A percentile compares a stretch with the other conserved stretches of the same genome.
phyloP scores from a whole-genome alignment of 2,888 invertebrate genomes.

The Drosophila hamatofila region DNA sequence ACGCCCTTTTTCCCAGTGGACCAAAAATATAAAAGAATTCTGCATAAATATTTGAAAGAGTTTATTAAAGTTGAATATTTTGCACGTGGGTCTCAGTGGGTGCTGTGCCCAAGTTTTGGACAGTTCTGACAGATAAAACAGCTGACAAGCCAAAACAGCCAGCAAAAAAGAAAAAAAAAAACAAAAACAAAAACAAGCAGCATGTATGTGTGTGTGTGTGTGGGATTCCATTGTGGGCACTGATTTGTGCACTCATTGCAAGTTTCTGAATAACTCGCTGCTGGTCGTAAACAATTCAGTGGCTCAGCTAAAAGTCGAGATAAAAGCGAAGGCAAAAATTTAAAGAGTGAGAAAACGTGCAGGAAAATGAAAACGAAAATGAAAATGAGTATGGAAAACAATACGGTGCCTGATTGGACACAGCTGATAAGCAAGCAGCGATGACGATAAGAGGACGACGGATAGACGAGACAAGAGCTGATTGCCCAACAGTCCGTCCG shows the following conservation, averaged over 20 bases:
- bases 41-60: conserved; percentile 8
- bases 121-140: conserved; percentile 44
- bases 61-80: conserved; percentile 32
- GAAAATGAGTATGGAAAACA: conserved; percentile 57
- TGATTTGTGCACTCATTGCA: conserved; percentile 43
- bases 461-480: conserved; percentile 43
- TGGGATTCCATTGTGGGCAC: conserved; percentile 31
- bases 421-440: conserved; percentile 54
- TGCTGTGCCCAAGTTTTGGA: conserved; percentile 30
- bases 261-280: conserved; percentile 44
- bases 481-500: conserved; percentile 24
- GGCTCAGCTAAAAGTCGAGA: conserved; percentile 44
- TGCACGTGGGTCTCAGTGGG: background rate
- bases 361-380: conserved; percentile 42
- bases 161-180: too few species aligned
- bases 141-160: conserved; percentile 30
- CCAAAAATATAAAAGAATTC: too few species aligned
- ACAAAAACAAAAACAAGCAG: too few species aligned
- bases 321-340: conserved; percentile 25
- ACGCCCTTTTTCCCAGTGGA: background rate
- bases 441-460: conserved; percentile 53
- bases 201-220: conserved; percentile 9
- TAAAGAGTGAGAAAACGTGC: conserved; percentile 39
- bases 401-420: conserved; percentile 66
- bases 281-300: conserved; percentile 39